Conservation (phyloP, 1,140 invertebrate species). For the Sinella curviseta region DNA sequence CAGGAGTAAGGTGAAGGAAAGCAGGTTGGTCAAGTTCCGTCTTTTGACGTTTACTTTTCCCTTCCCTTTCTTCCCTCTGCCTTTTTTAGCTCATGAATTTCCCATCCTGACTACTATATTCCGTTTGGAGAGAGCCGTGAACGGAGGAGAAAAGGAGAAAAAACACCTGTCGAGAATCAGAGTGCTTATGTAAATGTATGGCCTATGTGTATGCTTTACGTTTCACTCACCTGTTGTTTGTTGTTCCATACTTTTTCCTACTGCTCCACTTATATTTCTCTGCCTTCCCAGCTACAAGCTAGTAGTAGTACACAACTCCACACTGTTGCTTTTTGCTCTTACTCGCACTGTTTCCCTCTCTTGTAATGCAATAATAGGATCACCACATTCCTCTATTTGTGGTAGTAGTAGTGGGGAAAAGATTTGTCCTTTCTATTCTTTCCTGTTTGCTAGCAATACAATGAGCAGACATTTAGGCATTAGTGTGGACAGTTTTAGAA, state of each 20-base stretch:
- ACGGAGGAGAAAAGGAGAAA: neutral
- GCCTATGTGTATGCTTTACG: neutral
- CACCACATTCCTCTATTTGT: neutral
- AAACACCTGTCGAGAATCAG: slow-evolving; percentile 4
- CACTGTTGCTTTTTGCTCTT: slow-evolving; percentile 12
- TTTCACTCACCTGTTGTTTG: slow-evolving; percentile 26
- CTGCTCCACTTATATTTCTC: neutral
- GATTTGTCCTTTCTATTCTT: too few species aligned
- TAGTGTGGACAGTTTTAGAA: too few species aligned
- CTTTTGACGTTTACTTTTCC: neutral
- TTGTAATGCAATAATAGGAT: neutral
- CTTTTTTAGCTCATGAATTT: neutral
- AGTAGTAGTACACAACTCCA: neutral
- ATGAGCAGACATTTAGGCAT: too few species aligned
- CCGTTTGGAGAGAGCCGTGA: neutral
- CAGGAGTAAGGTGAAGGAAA: neutral
- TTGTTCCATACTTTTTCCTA: slow-evolving; percentile 3
- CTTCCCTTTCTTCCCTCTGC: neutral
- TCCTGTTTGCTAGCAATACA: too few species aligned
- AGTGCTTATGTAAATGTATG: slow-evolving; percentile 20
- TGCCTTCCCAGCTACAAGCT: neutral
- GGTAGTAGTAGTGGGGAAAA: neutral
- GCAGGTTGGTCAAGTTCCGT: neutral
- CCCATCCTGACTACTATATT: neutral
- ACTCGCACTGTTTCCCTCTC: too few species aligned